Conservation (phyloP, 2,797 vertebrate species). For the Hippoglossus hippoglossus region DNA sequence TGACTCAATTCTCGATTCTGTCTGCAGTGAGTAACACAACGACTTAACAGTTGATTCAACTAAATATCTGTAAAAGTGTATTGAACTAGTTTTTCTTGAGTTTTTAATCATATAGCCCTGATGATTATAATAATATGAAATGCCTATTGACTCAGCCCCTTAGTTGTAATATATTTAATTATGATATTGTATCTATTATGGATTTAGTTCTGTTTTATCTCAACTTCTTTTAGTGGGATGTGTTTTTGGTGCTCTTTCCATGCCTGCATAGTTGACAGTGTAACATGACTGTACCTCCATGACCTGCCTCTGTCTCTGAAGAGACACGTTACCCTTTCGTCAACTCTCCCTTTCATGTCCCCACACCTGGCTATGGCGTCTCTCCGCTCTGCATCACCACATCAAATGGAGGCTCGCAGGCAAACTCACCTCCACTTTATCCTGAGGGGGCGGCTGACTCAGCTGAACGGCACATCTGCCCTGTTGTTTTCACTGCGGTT, state of each 20-base stretch:
- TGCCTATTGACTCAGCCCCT: background rate
- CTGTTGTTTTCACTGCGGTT: constrained; percentile 76
- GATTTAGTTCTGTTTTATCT: no score
- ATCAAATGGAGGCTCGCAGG: constrained; percentile 73
- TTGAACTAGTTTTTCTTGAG: no score
- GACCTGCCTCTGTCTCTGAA: constrained; percentile 20
- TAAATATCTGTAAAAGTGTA: no score
- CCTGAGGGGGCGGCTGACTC: constrained; percentile 68
- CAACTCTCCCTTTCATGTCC: constrained; percentile 82
- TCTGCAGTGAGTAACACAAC: no score
- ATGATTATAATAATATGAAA: background rate
- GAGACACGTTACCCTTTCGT: constrained; percentile 49
- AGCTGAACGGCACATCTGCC: constrained; percentile 80
- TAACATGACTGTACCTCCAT: constrained; percentile 39
- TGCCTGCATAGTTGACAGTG: no score
- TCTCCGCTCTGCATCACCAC: constrained; percentile 69
- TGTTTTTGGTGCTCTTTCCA: background rate
- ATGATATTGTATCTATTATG: no score
- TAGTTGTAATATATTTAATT: background rate
- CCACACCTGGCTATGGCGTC: constrained; percentile 77
- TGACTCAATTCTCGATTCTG: background rate
- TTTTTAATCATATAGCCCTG: no score
- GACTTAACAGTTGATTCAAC: no score
- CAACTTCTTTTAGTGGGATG: background rate
- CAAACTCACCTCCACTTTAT: constrained; percentile 60